Percentiles rank a stretch among this genome's conserved stretches.
Evolutionary conservation across 2,797 vertebrate genomes (phyloP).

Genomic region (Poecilia wingei): DNA sequence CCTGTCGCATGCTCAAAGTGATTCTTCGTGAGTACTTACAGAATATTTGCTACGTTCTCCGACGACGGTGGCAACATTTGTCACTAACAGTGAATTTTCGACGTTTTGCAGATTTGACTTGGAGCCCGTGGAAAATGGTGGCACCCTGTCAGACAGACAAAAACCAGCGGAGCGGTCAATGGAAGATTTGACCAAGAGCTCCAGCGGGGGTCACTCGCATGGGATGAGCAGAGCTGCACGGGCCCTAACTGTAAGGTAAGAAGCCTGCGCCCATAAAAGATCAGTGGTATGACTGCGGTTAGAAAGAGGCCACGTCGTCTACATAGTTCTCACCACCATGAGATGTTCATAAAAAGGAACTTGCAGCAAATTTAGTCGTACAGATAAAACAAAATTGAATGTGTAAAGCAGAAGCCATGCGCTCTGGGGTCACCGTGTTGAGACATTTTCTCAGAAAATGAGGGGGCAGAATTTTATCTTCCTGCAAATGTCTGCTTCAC

Average conservation of each 20-base stretch:
- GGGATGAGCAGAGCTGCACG: conserved; percentile 82
- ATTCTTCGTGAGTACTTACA: conserved; percentile 82
- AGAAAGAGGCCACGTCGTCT: neutral
- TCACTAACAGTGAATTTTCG: neutral
- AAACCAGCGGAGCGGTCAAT: conserved; percentile 86
- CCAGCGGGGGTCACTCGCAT: conserved; percentile 75
- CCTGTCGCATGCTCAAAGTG: conserved; percentile 91
- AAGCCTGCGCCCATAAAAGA: neutral
- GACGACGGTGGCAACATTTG: rapidly evolving
- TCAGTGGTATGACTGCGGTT: neutral
- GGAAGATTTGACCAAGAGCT: conserved; percentile 89
- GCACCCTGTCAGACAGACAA: conserved; percentile 79
- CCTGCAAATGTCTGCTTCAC: neutral
- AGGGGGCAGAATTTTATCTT: neutral
- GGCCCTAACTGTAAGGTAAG: conserved; percentile 90
- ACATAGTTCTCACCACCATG: neutral
- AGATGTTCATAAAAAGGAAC: conserved; percentile 14
- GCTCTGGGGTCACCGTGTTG: neutral
- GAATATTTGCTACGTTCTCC: neutral
- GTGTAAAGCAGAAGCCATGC: conserved; percentile 18
- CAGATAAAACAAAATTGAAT: neutral
- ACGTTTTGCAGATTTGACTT: conserved; percentile 82
- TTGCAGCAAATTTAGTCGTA: neutral
- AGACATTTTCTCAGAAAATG: conserved; percentile 1
- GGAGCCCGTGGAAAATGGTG: conserved; percentile 88